Base-by-base conservation (phyloP, 2,797 vertebrate genomes). In the Amblyopsis hoosieri region DNA sequence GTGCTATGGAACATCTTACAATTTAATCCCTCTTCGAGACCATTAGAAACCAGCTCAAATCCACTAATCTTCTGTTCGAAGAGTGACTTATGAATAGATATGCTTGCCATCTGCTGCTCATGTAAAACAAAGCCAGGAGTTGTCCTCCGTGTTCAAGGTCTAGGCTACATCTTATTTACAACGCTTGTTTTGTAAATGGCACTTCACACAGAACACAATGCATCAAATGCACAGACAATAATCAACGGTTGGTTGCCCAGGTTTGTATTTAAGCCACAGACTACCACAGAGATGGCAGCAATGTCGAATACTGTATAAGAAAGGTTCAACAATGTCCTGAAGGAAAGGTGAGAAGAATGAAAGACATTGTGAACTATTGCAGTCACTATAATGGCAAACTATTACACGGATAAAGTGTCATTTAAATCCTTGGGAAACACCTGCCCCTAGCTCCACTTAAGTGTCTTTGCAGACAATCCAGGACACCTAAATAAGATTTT, bases 21-120 rank as follows among this genome's bases (percentile, higher is more conserved):
- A 82, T 87, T 84, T 93, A 92, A 93, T 92, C 90, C 91, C 78
- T 85, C 75, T 66, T 67, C 67, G 74, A 82, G 80, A 89, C 88
- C 89, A 91, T 91, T 91, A 90, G 90, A 91, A 90, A 85, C 73
- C 58, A 70, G 84, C 89, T 91, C 82, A 90, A 92, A 92, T 76
- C 85, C 85, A 83, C 81, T 92, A 92, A 93, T 92, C 93, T 90
- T 79, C 82, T 71, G 72, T 84, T 83, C 85, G 83, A 83, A 75
- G 86, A 83, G 81, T 65, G 84, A 89, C 83, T 90, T 93, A 92
- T 93, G 91, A 90, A 91, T 92, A 90, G 89, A 91, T 89, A 91
- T 89, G 83, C 81, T 77, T 79, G 78, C 91, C 92, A 93, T 92
- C 91, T 93, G 91, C 83, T 89, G 84, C 83, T 70, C 85, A 82